Conservation (phyloP, 2,888 invertebrate species). For the Drosophila aldrichi region DNA sequence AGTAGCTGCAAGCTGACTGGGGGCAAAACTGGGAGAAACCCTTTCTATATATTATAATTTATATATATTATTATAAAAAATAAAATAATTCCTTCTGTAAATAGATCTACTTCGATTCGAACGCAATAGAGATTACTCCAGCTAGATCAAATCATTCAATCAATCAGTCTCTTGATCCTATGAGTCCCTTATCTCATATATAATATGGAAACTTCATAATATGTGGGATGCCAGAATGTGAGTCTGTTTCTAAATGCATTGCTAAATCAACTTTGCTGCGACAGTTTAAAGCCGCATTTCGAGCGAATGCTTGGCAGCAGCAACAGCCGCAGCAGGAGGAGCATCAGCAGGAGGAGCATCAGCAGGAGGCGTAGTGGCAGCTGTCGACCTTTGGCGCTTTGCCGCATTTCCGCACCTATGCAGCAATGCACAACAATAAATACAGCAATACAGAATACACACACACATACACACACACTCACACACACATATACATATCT, state of each 20-base stretch:
- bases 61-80: too few species aligned
- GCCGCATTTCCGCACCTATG: constrained; percentile 29
- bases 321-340: not conserved
- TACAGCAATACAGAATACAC: constrained; percentile 4
- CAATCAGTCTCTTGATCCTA: too few species aligned
- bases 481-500: not conserved
- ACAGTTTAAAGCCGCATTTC: not conserved
- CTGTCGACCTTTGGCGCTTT: constrained; percentile 20
- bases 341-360: not conserved
- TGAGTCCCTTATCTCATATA: too few species aligned
- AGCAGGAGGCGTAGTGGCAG: not conserved
- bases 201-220: not conserved
- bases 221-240: not conserved
- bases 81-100: too few species aligned
- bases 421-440: constrained; percentile 19
- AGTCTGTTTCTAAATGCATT: constrained; percentile 1
- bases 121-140: too few species aligned
- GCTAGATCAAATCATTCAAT: too few species aligned
- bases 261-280: constrained; percentile 3
- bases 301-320: not conserved
- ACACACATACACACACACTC: not conserved
- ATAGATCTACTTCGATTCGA: too few species aligned
- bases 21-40: not conserved
- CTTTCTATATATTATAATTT: too few species aligned
- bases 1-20: not conserved